Evolutionary conservation across 1,140 invertebrate genomes (phyloP), one percentile per base, ranked within the genome.

Genomic region (Dufourea novaeangliae): DNA sequence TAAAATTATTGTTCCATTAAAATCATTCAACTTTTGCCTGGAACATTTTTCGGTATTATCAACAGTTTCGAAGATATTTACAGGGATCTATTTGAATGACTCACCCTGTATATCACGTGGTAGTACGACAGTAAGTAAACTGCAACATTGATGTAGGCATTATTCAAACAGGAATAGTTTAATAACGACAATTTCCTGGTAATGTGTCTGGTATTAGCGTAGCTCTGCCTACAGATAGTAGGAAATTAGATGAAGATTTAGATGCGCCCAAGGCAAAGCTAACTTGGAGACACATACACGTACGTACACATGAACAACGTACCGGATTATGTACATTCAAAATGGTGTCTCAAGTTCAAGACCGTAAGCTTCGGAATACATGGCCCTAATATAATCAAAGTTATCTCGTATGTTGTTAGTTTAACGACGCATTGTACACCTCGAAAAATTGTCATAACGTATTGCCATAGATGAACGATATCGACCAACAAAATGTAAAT

Each of bases 301-400:
- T 32, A 25, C 11, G 20, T 20, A 57, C 17, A 34, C 32, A 20
- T 22, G 10, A 14, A 34, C 2, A 67, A 63, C 17, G n/a, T 4
- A 12, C 29, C 54, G 22, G 0, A 20, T 56, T 52, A 39, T 59
- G n/a, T 50, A 46, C 32, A 46, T 29, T 50, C 1, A 68, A 76
- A 76, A 39, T 61, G 32, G 57, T 76, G 39, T 67, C 72, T 57
- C 62, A 67, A 74, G 72, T 67, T 67, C 72, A 74, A 67, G 72
- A 67, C 54, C 72, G 62, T 67, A 67, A 67, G 50, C 50, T 56
- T 12, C 5, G 12, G 34, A 14, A 56, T 67, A 41, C 27, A 66
- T 20, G 20, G 72, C 27, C 20, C 56, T 67, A 67, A 67, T 22
- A 17, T 57, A 50, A 57, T 74, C 66, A 74, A 74, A 22, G 32